These are phyloP conservation scores for Polypedilum vanderplanki DNA, from an alignment of 1,140 invertebrate genomes.

Conservation along the genomic window DNA sequence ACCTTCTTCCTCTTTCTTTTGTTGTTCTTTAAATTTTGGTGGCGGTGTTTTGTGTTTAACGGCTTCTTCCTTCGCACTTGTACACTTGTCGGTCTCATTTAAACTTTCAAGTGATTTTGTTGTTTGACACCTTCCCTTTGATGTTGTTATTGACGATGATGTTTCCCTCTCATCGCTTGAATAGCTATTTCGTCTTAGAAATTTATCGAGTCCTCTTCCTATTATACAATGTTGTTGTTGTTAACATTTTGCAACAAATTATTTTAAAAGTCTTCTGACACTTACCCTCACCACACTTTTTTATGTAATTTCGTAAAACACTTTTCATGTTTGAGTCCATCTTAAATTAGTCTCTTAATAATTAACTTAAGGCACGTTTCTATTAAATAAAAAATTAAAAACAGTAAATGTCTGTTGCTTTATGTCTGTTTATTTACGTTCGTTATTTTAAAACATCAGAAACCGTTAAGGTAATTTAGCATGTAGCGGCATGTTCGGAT, in stretches of 20 bases:
- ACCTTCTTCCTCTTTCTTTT: neutral
- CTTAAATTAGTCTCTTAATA: neutral
- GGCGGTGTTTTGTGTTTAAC: neutral
- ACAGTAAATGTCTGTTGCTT: no score
- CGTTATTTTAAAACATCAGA: neutral
- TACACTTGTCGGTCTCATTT: neutral
- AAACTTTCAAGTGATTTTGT: conserved; percentile 13
- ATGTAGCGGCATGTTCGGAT: neutral
- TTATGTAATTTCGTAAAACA: neutral
- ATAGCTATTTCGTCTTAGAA: neutral
- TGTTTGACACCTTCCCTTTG: neutral
- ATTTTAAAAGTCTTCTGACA: neutral
- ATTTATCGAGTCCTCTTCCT: neutral
- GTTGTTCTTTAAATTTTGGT: neutral
- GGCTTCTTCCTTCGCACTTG: neutral
- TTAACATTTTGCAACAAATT: neutral
- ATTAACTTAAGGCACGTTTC: neutral
- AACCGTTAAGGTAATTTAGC: neutral
- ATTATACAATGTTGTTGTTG: neutral
- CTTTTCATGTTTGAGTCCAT: conserved; percentile 6
- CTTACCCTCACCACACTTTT: conserved; percentile 6
- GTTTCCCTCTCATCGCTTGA: conserved; percentile 10
- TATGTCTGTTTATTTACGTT: neutral
- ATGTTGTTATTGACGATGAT: conserved; percentile 23
- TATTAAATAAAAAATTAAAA: no score